Percentiles rank a stretch among this genome's conserved stretches.
Evolutionary conservation across 2,113 vertebrate species (phyloP).

Genomic region (Semnopithecus entellus): DNA sequence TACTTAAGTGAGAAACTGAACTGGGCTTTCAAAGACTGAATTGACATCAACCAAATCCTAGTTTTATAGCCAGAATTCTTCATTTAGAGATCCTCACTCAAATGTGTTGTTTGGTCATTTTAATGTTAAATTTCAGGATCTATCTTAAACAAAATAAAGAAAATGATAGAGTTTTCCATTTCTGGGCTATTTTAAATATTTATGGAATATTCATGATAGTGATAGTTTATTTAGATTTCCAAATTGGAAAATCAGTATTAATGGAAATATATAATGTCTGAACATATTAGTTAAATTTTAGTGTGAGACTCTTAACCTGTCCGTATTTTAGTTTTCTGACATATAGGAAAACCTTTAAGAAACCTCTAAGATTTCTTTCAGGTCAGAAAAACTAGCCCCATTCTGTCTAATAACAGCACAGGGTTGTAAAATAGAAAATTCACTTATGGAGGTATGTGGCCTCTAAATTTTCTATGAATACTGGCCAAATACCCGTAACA

Average conservation of each 20-base stretch:
- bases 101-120: not conserved
- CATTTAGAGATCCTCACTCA: not conserved
- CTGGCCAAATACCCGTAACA: not conserved
- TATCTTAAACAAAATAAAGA: not conserved
- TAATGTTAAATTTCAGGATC: not conserved
- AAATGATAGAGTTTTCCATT: not conserved
- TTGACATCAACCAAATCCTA: not conserved
- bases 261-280: not conserved
- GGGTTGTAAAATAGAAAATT: slow-evolving; percentile 1
- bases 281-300: slow-evolving; percentile 14
- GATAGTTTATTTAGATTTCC: not conserved
- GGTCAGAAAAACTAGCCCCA: not conserved
- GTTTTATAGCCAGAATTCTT: not conserved
- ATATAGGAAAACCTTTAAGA: not conserved
- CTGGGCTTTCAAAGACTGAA: not conserved
- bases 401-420: not conserved
- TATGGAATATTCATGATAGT: not conserved
- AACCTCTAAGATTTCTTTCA: not conserved
- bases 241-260: not conserved
- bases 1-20: not conserved
- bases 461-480: not conserved
- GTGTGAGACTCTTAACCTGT: not conserved
- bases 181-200: not conserved
- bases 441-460: not conserved
- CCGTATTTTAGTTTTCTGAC: slow-evolving; percentile 7